Evolutionary conservation across 2,797 vertebrate genomes (phyloP), one percentile per base, ranked within the genome.

Genomic region (Sternarchorhynchus goeldii): DNA sequence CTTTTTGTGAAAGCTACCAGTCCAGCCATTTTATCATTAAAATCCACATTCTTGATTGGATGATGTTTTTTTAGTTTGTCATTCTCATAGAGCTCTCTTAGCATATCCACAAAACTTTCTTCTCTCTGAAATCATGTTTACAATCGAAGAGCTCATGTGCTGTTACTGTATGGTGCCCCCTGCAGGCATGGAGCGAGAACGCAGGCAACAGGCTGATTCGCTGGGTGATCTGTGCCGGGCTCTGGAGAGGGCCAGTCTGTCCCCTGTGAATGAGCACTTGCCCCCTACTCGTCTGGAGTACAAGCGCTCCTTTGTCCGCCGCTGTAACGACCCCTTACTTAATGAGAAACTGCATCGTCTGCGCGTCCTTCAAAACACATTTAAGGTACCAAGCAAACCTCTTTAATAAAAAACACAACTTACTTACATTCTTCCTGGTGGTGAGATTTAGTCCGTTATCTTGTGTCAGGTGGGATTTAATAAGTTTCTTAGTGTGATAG

Each of bases 331-430:
- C 90, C 96, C 97, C 70, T 89, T 96, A 89, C 94, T 98, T 88
- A 98, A 96, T 81, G 97, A 99, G 89, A 99, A 99, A 89, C 94
- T 99, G 69, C 97, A 99, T 89, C 95, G 96, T 82, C 93, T 99
- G 81, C 93, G 96, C 85, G 93, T 98, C 90, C 95, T 99, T 83
- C 95, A 97, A 88, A 97, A 96, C 91, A 95, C 96, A 86, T 96
- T 99, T 87, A 98, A 99, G 95, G 97, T 99, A 93, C 85, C 85
- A 75, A 16, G 16, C 7, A 55, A 56, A 63, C 21, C 7, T 78
- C 7, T 60, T 25, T 25, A 25, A 25, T 25, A 25, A 25, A 25
- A 25, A 8, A 18, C 50, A 20, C 18, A 1, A 7, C 2, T 36
- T n/a, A 41, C 36, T 45, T n/a, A 20, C 12, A 12, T 66, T 29